Evolutionary conservation across 2,797 vertebrate genomes (phyloP).

Genomic region (Bradypodion pumilum): DNA sequence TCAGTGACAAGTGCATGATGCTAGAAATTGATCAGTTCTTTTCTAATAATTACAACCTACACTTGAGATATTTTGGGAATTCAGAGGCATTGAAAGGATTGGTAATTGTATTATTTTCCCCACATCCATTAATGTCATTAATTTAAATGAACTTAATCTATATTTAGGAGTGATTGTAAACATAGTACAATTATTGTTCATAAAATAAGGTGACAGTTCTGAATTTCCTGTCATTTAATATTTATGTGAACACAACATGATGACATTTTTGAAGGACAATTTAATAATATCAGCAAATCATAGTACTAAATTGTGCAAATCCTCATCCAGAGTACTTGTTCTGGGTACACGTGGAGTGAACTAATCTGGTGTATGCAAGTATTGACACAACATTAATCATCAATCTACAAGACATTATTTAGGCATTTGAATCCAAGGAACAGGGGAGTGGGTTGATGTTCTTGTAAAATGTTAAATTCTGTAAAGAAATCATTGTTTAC

Average conservation of each 20-base stretch:
- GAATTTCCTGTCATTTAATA: background rate
- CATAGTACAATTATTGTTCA: background rate
- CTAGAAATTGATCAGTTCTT: background rate
- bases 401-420: background rate
- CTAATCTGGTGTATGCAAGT: background rate
- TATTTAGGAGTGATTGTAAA: background rate
- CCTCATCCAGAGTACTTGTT: background rate
- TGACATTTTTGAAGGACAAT: background rate
- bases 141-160: background rate
- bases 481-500: background rate
- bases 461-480: background rate
- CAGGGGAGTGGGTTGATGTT: background rate
- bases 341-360: background rate
- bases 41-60: background rate
- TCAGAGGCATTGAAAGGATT: background rate
- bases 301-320: background rate
- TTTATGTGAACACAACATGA: background rate
- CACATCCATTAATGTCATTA: background rate
- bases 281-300: background rate
- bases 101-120: background rate
- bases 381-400: background rate
- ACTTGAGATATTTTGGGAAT: constrained; percentile 3
- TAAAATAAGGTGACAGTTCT: background rate
- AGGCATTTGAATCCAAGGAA: background rate
- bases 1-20: background rate